Base-by-base conservation (phyloP, 2,113 vertebrate species). In the Syngnathus scovelli region DNA sequence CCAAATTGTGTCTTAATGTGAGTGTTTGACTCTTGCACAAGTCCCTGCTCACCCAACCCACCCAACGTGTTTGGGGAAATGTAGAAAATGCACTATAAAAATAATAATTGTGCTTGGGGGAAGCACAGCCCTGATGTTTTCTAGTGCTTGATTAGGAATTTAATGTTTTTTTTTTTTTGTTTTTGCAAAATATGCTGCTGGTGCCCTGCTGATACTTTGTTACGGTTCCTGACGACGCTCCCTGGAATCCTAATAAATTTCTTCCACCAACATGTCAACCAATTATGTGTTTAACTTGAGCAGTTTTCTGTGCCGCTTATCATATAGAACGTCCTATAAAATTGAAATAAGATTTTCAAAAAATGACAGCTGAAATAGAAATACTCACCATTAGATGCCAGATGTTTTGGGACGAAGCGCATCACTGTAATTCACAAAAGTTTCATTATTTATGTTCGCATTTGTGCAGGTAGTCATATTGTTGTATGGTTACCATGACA, bases 1-100 rank as follows among this genome's bases (percentile, higher is more conserved):
- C 87, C 89, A 89, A 86, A 83, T 83, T 86, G 89, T 89, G 87
- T 90, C 89, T 90, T 90, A 90, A 84, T 74, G 76, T 82, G 87
- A 75, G 78, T 82, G 81, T 75, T 84, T 76, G 77, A 85, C 76
- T 87, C 78, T 85, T 87, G 87, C 89, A 90, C 87, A 89, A 82
- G 78, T 73, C 84, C 81, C 71, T 76, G 66, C 70, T 74, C 72
- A 76, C 67, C 78, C 72, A 74, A 66, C 62, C 70, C 44, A 66
- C 58, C 60, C 60, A 78, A 77, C 46, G 1, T 49, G 71, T 80
- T 85, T 78, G 80, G 79, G 81, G 81, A 84, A 69, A 66, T 66
- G 49, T 76, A 74, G 74, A 76, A 81, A 87, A 89, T 86, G 87
- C 87, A 89, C 85, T 83, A 87, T 76, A 71, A 81, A 78, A 78